Base-by-base conservation (phyloP, 2,888 invertebrate species). In the Tetranychus piercei region DNA sequence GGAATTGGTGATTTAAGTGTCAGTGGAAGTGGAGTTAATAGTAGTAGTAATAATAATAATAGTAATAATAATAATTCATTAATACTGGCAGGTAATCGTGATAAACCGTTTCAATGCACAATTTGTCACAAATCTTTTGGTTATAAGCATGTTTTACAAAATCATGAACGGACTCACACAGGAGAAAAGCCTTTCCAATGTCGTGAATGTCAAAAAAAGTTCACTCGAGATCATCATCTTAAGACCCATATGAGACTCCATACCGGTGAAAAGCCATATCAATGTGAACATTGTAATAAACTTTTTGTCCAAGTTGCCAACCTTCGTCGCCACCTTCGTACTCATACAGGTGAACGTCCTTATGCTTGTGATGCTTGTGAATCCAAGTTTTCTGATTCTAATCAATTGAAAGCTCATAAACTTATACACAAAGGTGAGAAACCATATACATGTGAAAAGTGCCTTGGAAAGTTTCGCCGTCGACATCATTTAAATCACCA, bases 111-210 rank as follows among this genome's bases (percentile, higher is more conserved):
- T 84, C 91, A 90, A 43, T 94, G 94, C 83, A 88, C 89, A 74
- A 87, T 91, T 72, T 94, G 94, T 84, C 88, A 89, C 77, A 87
- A 92, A 78, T 90, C 90, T 15, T 94, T 94, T 81, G 93, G 93
- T 72, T 94, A 94, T 85, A 94, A 94, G 81, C 94, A 94, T 83
- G 94, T 94, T 23, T 85, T 94, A 73, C 93, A 94, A 83, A 94
- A 94, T 82, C 94, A 94, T 83, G 93, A 93, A 81, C 87, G 94
- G 79, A 94, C 94, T 0, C 94, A 94, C 82, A 94, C 94, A 0
- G 94, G 94, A 0, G 94, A 94, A 81, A 94, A 94, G 80, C 94
- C 94, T 0, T 94, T 93, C 84, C 90, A 92, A 81, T 94, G 94
- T 81, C 89, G 88, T 45, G 90, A 92, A 82, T 94, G 94, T 81